Evolutionary conservation across 2,113 vertebrate species (phyloP).

Genomic region (Phaethornis superciliosus): DNA sequence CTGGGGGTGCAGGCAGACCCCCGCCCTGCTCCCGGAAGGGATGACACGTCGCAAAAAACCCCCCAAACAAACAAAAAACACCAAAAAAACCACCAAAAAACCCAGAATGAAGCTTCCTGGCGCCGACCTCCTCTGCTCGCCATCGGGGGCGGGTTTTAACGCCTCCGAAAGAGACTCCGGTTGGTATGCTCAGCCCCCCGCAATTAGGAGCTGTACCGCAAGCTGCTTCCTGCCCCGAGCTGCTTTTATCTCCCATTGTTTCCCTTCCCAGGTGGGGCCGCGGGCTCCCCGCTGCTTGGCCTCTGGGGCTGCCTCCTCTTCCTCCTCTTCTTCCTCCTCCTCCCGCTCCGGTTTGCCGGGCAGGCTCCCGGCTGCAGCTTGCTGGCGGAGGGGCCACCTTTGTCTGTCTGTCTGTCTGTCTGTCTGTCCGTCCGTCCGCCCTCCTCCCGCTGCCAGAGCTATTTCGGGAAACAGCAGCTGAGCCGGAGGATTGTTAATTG

Average conservation of each 20-base stretch:
- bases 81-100: background rate
- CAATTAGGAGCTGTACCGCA: slow-evolving; percentile 63
- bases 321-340: background rate
- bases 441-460: slow-evolving; percentile 60
- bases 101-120: background rate
- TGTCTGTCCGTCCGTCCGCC: background rate
- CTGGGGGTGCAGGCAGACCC: background rate
- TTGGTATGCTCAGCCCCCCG: slow-evolving; percentile 37
- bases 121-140: background rate
- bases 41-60: background rate
- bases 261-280: slow-evolving; percentile 70
- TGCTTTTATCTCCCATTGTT: slow-evolving; percentile 65
- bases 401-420: slow-evolving; percentile 52
- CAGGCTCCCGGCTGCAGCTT: background rate
- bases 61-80: too few relatives aligned
- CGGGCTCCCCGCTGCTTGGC: slow-evolving; percentile 64
- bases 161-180: background rate
- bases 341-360: background rate
- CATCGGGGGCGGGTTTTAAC: background rate
- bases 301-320: slow-evolving; percentile 55
- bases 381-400: slow-evolving; percentile 68
- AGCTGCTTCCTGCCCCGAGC: slow-evolving; percentile 75
- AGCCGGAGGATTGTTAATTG: slow-evolving; percentile 78
- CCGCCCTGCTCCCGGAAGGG: background rate
- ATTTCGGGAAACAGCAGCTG: slow-evolving; percentile 81